phyloP scores from a whole-genome alignment of 1,140 invertebrate species.

The Drosophila athabasca region DNA sequence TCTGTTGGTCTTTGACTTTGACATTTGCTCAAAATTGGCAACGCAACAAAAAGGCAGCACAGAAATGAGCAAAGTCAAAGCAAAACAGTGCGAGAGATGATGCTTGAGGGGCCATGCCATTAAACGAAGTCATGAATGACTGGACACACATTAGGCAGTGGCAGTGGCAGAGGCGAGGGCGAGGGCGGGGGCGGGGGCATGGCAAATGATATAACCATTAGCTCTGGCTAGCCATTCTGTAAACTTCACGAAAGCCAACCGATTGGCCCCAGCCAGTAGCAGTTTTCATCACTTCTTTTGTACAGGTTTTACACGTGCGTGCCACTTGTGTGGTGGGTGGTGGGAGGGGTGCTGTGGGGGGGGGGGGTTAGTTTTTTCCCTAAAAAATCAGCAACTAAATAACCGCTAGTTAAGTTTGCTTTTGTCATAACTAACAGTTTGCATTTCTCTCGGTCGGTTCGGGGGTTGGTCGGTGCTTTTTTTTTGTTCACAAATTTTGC shows the following conservation, averaged over 20 bases:
- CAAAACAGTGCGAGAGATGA: constrained; percentile 17
- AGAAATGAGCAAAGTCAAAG: constrained; percentile 1
- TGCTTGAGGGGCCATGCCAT: constrained; percentile 29
- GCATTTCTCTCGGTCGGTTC: constrained; percentile 28
- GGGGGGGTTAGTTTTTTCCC: constrained; percentile 15
- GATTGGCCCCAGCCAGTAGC: constrained; percentile 16
- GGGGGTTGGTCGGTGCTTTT: background rate
- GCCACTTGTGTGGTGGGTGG: background rate
- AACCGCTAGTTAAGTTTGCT: constrained; percentile 54
- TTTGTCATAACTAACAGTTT: constrained; percentile 68
- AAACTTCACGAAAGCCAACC: constrained; percentile 34
- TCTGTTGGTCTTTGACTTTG: constrained; percentile 71
- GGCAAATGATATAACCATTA: constrained; percentile 60
- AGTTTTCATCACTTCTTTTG: constrained; percentile 30
- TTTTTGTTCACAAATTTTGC: constrained; percentile 44
- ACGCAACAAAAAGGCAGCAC: constrained; percentile 34
- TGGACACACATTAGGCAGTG: background rate
- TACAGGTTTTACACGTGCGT: constrained; percentile 62
- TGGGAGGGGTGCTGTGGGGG: too few species aligned
- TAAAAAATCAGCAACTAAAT: constrained; percentile 31
- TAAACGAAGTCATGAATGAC: constrained; percentile 33
- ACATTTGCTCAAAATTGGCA: constrained; percentile 55
- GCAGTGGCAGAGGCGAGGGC: background rate
- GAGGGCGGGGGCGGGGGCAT: background rate
- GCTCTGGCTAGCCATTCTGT: constrained; percentile 43